Percentiles rank a stretch among this genome's conserved stretches.
phyloP scores from a whole-genome alignment of 2,113 vertebrate species.

The Myiagra hebetior region DNA sequence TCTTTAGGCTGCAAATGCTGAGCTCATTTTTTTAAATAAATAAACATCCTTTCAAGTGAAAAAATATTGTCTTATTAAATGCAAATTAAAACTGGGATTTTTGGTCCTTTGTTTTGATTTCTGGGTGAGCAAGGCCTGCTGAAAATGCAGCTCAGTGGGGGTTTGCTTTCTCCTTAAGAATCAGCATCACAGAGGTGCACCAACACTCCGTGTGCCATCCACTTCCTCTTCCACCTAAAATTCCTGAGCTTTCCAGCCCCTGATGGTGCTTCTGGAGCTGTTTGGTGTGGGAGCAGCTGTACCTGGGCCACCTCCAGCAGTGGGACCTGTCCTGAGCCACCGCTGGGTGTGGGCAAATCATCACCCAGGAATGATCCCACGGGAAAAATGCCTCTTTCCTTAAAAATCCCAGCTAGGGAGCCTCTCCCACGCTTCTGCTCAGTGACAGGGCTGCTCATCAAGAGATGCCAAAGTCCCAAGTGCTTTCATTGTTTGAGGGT shows the following conservation, averaged over 20 bases:
- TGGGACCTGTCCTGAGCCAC: background rate
- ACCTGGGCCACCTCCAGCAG: background rate
- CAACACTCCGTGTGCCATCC: too few relatives aligned
- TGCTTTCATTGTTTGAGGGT: background rate
- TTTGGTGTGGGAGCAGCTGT: background rate
- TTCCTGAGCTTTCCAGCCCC: background rate
- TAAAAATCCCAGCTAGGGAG: accelerated
- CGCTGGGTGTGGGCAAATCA: background rate
- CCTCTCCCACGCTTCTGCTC: background rate
- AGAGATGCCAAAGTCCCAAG: background rate
- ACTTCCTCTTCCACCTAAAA: background rate
- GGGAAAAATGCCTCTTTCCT: background rate
- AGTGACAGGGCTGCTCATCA: background rate
- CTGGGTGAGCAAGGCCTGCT: background rate
- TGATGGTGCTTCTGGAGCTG: accelerated
- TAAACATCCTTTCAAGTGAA: background rate
- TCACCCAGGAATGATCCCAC: background rate
- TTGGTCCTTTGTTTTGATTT: background rate
- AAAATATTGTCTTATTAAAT: background rate
- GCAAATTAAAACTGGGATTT: background rate
- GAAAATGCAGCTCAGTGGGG: background rate
- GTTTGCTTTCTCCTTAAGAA: background rate
- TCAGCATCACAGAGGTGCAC: background rate
- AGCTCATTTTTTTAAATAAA: background rate
- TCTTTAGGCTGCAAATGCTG: background rate